Evolutionary conservation across 2,113 vertebrate genomes (phyloP).

Genomic region (Haliaeetus leucogaster): DNA sequence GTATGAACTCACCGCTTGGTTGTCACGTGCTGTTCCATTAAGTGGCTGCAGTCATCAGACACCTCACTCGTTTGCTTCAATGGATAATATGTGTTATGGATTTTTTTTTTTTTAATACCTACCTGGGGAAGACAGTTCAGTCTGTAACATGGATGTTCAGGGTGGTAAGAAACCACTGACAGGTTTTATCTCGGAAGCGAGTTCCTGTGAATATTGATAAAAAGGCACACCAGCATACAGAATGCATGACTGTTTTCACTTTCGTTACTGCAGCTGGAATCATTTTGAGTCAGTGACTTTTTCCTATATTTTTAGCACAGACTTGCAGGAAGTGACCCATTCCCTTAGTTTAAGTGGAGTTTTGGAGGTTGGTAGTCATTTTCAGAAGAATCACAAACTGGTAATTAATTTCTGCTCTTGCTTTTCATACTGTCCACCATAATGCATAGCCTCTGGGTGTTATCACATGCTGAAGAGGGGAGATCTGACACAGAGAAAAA

Average conservation of each 20-base stretch:
- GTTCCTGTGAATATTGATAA: not conserved
- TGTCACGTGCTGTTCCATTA: not conserved
- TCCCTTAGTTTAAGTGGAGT: too few species aligned
- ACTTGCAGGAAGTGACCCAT: not conserved
- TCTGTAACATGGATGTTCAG: not conserved
- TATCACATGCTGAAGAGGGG: rapidly evolving
- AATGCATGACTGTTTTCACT: not conserved
- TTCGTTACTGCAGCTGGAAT: not conserved
- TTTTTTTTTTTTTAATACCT: not conserved
- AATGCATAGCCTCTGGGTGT: rapidly evolving
- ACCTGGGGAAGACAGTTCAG: not conserved
- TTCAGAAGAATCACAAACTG: too few species aligned
- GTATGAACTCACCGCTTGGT: not conserved
- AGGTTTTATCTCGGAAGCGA: not conserved
- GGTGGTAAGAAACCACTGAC: not conserved
- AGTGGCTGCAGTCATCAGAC: not conserved
- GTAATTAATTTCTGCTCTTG: not conserved
- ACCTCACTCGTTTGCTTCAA: not conserved
- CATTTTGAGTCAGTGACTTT: not conserved
- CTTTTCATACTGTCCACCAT: not conserved
- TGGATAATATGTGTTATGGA: not conserved
- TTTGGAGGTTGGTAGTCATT: too few species aligned
- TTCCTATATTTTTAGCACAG: not conserved
- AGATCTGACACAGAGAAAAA: not conserved
- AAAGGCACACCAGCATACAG: rapidly evolving